Percentiles rank a stretch among this genome's conserved stretches.
These are phyloP conservation scores for Nomada ruficornis DNA, from an alignment of 2,888 invertebrate species.

Conservation along the genomic window DNA sequence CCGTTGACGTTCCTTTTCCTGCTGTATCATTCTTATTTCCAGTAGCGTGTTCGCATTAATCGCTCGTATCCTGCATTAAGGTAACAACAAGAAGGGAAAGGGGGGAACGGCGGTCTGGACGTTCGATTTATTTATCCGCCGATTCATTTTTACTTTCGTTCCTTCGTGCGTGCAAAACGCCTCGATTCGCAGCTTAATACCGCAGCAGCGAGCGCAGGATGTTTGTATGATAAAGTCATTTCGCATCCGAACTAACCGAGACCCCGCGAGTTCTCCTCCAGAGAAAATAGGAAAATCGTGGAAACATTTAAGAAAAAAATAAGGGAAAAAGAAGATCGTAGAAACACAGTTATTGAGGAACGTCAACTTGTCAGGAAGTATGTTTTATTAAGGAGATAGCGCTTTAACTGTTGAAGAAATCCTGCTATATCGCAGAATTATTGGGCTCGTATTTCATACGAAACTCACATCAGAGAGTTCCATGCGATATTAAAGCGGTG, in stretches of 20 bases:
- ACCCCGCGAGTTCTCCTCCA: background rate
- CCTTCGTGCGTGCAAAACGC: background rate
- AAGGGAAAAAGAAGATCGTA: background rate
- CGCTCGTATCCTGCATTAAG: conserved; percentile 15
- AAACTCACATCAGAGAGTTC: too few species aligned
- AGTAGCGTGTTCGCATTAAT: conserved; percentile 3
- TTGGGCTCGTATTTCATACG: too few species aligned
- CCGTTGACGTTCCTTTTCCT: conserved; percentile 2
- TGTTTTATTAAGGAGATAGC: background rate
- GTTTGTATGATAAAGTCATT: conserved; percentile 3
- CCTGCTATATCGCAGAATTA: too few species aligned
- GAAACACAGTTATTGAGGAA: background rate
- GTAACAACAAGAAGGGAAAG: background rate
- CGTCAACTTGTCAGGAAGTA: background rate
- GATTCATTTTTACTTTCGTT: conserved; percentile 1
- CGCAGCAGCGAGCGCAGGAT: background rate
- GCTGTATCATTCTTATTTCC: conserved; percentile 1
- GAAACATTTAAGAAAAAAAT: background rate
- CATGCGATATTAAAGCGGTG: too few species aligned
- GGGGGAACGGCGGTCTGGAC: background rate
- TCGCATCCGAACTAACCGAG: background rate
- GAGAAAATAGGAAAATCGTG: background rate
- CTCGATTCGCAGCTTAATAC: background rate
- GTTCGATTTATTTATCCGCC: conserved; percentile 24
- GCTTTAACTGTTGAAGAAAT: background rate